Percentiles rank a stretch among this genome's conserved stretches.
phyloP scores from a whole-genome alignment of 2,797 vertebrate species.

The Schizothorax lantsangensis region DNA sequence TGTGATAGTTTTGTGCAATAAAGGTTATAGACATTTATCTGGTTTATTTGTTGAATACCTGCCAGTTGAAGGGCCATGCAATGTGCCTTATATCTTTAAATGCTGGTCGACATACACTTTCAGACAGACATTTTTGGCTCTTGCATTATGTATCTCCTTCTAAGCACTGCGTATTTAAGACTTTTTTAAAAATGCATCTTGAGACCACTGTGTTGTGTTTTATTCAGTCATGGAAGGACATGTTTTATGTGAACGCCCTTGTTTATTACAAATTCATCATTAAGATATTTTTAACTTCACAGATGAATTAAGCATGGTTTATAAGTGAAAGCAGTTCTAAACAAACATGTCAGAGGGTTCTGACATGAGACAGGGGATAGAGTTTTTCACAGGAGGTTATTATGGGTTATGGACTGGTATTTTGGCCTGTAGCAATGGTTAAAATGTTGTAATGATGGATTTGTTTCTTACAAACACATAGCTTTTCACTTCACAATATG shows the following conservation, averaged over 20 bases:
- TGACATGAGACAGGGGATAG: background rate
- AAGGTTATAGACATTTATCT: constrained; percentile 13
- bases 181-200: background rate
- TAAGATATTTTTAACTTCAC: background rate
- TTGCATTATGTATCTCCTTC: background rate
- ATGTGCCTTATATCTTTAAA: background rate
- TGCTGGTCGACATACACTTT: background rate
- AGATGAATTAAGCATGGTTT: background rate
- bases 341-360: background rate
- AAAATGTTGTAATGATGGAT: background rate
- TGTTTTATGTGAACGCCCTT: background rate
- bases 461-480: background rate
- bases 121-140: background rate
- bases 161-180: background rate
- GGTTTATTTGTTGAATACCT: constrained; percentile 29
- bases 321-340: background rate
- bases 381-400: background rate
- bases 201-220: background rate
- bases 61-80: background rate
- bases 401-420: background rate
- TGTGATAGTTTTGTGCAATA: constrained; percentile 21
- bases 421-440: background rate
- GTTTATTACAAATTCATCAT: constrained; percentile 3
- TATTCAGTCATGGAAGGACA: background rate
- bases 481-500: background rate